A percentile compares a stretch with the other conserved stretches of the same genome.
phyloP scores from a whole-genome alignment of 1,140 invertebrate species.

The Solenopsis invicta region DNA sequence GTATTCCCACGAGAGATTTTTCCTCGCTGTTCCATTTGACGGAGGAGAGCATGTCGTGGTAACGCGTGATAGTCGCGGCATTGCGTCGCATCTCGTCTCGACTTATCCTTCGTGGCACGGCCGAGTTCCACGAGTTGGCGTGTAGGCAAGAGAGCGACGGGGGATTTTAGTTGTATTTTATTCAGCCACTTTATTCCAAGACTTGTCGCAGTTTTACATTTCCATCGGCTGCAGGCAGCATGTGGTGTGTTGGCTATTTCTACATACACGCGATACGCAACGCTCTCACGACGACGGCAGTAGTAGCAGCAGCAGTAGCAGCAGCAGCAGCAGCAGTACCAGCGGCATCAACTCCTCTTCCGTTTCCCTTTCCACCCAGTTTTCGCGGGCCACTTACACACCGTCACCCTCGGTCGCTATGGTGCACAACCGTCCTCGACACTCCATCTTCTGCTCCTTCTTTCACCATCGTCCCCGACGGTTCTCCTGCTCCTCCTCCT shows the following conservation, averaged over 20 bases:
- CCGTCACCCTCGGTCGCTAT: conserved; percentile 10
- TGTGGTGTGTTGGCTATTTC: conserved; percentile 83
- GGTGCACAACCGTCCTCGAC: conserved; percentile 46
- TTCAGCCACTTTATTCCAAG: conserved; percentile 86
- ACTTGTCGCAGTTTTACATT: conserved; percentile 86
- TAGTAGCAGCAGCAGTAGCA: background rate
- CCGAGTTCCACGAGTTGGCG: conserved; percentile 27
- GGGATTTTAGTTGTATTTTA: conserved; percentile 86
- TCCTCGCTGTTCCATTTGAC: conserved; percentile 48
- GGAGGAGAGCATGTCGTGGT: conserved; percentile 27
- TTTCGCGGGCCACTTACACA: conserved; percentile 50
- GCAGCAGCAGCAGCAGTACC: background rate
- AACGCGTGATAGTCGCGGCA: conserved; percentile 54
- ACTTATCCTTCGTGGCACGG: conserved; percentile 41
- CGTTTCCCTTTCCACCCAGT: conserved; percentile 25
- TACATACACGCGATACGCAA: conserved; percentile 72
- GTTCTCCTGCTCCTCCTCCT: background rate
- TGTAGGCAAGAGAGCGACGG: conserved; percentile 51
- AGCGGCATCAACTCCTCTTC: conserved; percentile 24
- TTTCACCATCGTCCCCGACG: conserved; percentile 28
- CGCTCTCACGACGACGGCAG: conserved; percentile 38
- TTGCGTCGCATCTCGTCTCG: conserved; percentile 44
- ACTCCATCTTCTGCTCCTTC: conserved; percentile 52
- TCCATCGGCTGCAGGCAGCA: conserved; percentile 83
- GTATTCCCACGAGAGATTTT: conserved; percentile 53